Evolutionary conservation across 2,113 vertebrate genomes (phyloP).

Genomic region (Phalacrocorax pelagicus): DNA sequence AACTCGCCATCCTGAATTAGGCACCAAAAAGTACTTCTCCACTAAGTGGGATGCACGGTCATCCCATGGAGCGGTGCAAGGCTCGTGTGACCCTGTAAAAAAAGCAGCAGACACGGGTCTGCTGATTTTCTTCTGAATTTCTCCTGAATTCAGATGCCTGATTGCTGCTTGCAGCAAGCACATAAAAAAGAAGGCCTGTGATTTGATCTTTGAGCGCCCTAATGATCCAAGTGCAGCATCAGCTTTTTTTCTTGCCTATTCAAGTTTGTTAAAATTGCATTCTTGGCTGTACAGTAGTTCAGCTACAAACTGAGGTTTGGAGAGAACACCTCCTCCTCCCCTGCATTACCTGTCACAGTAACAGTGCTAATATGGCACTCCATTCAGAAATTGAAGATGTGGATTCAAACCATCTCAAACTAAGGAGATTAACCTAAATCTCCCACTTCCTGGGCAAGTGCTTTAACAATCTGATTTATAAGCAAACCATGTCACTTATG

Average conservation of each 20-base stretch:
- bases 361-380: neutral
- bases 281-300: neutral
- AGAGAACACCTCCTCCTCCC: neutral
- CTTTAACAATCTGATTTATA: neutral
- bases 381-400: neutral
- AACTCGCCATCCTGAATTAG: neutral
- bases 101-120: neutral
- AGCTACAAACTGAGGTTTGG: neutral
- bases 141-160: neutral
- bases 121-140: neutral
- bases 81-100: neutral
- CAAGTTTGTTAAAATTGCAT: neutral
- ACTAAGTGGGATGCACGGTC: neutral
- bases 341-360: neutral
- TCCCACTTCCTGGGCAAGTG: neutral
- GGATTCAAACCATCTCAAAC: neutral
- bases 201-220: neutral
- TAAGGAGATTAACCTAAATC: neutral
- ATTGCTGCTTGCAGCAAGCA: neutral
- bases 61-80: accelerated
- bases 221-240: neutral
- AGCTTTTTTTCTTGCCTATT: neutral
- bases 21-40: neutral
- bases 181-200: neutral
- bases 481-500: neutral